These are phyloP conservation scores for Pristis pectinata DNA, from an alignment of 2,797 vertebrate genomes.

Conservation along the genomic window DNA sequence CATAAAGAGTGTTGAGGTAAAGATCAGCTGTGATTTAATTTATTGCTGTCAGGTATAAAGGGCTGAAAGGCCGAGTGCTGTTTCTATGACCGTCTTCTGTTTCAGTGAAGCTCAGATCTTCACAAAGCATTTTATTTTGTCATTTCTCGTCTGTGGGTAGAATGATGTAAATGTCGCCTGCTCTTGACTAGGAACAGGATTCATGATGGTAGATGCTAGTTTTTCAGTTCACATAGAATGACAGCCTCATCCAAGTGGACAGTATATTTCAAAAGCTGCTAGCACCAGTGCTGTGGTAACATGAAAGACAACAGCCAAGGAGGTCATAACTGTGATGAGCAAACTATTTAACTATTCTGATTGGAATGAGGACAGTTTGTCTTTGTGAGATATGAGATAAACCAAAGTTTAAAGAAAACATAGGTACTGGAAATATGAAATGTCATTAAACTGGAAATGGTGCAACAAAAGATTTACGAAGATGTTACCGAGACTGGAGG, in stretches of 20 bases:
- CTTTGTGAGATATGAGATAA: no score
- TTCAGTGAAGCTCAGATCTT: not conserved
- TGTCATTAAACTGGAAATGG: no score
- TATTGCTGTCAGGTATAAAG: not conserved
- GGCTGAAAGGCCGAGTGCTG: no score
- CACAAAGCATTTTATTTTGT: not conserved
- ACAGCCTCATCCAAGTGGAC: not conserved
- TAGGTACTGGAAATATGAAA: no score
- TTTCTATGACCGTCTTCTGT: not conserved
- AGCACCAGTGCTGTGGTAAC: not conserved
- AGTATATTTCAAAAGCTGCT: not conserved
- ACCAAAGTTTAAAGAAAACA: no score
- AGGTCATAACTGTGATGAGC: not conserved
- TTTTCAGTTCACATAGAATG: not conserved
- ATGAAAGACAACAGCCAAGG: not conserved
- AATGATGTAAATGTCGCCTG: not conserved
- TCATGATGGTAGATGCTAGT: not conserved
- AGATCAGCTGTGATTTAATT: not conserved
- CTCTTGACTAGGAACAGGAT: not conserved
- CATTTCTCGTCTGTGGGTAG: no score
- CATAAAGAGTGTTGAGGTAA: not conserved
- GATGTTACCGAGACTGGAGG: no score
- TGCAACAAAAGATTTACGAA: no score
- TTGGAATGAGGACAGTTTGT: no score
- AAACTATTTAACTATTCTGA: not conserved